Conservation (phyloP, 2,113 vertebrate species). For the Naja naja region DNA sequence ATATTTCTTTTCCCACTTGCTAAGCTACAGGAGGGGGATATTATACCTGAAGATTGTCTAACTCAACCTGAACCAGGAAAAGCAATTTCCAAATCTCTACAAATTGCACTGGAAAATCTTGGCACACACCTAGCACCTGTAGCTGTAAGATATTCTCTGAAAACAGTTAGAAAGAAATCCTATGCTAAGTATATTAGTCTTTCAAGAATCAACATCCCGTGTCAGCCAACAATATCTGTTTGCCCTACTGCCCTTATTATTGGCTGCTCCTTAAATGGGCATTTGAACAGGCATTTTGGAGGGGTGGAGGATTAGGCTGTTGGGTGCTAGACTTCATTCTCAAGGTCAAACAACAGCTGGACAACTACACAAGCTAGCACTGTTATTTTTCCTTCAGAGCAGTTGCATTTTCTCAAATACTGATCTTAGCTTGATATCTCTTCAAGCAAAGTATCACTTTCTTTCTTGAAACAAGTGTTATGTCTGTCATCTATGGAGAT, state of each 20-base stretch:
- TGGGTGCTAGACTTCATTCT: neutral
- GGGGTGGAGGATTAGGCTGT: neutral
- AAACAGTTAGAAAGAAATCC: neutral
- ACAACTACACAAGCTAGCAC: neutral
- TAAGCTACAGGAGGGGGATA: neutral
- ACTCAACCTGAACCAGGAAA: neutral
- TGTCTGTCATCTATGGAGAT: neutral
- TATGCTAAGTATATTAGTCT: neutral
- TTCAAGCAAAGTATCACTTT: neutral
- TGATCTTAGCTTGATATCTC: neutral
- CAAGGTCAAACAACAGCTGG: neutral
- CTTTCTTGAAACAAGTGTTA: neutral
- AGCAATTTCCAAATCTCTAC: neutral
- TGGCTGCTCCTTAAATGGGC: neutral
- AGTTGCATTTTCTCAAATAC: neutral
- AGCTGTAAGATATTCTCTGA: neutral
- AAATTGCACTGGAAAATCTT: neutral
- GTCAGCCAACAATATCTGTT: neutral
- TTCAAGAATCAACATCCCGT: neutral
- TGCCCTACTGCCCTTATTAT: neutral
- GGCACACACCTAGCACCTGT: neutral
- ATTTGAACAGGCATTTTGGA: neutral
- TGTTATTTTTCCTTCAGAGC: neutral
- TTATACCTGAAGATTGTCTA: neutral
- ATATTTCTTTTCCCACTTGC: neutral